Conservation (phyloP, 37 sponge, comb jelly and placozoan species). For the Ephydatia muelleri region DNA sequence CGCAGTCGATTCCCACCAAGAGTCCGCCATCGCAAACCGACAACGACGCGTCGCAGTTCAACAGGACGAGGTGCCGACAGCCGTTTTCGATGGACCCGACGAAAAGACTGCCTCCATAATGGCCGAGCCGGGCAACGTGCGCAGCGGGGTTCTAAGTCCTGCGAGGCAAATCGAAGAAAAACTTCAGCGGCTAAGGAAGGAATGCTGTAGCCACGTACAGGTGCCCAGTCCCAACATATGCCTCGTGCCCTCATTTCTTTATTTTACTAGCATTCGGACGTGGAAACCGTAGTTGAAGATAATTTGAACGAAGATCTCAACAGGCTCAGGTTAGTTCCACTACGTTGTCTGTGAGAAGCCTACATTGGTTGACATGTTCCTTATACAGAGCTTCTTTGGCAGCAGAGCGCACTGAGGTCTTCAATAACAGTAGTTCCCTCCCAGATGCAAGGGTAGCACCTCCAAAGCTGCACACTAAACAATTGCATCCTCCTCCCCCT, state of each 20-base stretch:
- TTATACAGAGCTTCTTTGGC: slow-evolving; percentile 42
- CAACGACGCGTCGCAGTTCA: neutral
- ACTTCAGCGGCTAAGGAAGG: slow-evolving; percentile 30
- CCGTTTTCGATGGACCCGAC: neutral
- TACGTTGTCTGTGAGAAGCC: neutral
- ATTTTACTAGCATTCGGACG: slow-evolving; percentile 25
- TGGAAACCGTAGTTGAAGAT: slow-evolving; percentile 52
- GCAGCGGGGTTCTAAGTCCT: slow-evolving; percentile 30
- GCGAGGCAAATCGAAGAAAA: slow-evolving; percentile 37
- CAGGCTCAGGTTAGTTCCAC: slow-evolving; percentile 24
- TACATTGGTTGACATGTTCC: neutral
- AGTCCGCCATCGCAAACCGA: neutral
- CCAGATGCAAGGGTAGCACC: slow-evolving; percentile 35
- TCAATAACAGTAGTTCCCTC: slow-evolving; percentile 17
- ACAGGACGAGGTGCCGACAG: neutral
- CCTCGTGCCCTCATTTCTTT: neutral
- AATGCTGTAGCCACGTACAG: slow-evolving; percentile 36
- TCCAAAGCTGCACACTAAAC: neutral
- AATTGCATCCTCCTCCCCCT: too few species aligned
- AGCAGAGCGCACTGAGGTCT: slow-evolving; percentile 47
- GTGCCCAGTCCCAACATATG: neutral
- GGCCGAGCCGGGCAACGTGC: slow-evolving; percentile 25
- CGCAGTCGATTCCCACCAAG: neutral
- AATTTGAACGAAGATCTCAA: slow-evolving; percentile 49
- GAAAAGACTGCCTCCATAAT: neutral